These are phyloP conservation scores for Aphodius granarius DNA, from an alignment of 2,888 invertebrate genomes.

Conservation along the genomic window DNA sequence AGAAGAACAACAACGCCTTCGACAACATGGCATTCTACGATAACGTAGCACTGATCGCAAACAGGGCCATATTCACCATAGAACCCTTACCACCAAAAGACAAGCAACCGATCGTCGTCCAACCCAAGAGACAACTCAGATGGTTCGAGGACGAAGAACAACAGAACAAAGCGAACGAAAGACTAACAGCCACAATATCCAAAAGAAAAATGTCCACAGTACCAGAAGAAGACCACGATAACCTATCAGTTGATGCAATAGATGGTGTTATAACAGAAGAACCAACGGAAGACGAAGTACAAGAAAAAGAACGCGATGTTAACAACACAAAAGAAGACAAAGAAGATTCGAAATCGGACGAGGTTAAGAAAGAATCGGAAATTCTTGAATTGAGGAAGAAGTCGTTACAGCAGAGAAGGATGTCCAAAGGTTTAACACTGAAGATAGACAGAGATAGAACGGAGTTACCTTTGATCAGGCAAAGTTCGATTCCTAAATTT, in stretches of 20 bases:
- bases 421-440: conserved; percentile 48
- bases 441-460: conserved; percentile 39
- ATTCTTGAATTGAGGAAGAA: conserved; percentile 43
- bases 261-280: background rate
- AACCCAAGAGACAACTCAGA: conserved; percentile 38
- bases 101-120: conserved; percentile 29
- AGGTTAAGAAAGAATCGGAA: background rate
- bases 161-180: background rate
- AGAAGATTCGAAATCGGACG: background rate
- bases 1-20: conserved; percentile 48
- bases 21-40: conserved; percentile 54
- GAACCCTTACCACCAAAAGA: conserved; percentile 45
- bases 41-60: conserved; percentile 52
- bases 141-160: conserved; percentile 36
- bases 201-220: conserved; percentile 14
- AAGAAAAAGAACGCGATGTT: background rate
- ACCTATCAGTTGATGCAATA: background rate
- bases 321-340: background rate
- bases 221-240: conserved; percentile 20
- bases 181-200: background rate
- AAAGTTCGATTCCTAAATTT: conserved; percentile 52
- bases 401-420: conserved; percentile 47
- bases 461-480: conserved; percentile 51
- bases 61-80: conserved; percentile 51
- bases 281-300: background rate